A percentile compares a stretch with the other conserved stretches of the same genome.
phyloP scores from a whole-genome alignment of 2,113 vertebrate species.

The Numenius arquata region DNA sequence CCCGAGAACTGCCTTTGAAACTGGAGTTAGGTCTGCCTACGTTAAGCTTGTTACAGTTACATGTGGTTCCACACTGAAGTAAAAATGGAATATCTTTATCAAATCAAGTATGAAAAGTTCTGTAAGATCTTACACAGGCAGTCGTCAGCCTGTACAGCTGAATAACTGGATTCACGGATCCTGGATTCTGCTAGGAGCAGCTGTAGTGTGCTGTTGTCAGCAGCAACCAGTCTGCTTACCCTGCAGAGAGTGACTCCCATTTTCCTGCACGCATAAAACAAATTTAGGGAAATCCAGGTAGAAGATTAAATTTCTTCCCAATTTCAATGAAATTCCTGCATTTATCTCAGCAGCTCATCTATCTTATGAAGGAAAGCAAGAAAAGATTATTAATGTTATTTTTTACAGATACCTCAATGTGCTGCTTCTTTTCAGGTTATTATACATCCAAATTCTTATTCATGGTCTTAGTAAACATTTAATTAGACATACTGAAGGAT shows the following conservation, averaged over 20 bases:
- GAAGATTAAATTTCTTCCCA: not conserved
- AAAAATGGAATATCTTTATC: not conserved
- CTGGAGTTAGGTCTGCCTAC: not conserved
- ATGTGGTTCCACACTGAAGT: not conserved
- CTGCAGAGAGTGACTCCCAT: constrained; percentile 6
- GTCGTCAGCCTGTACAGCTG: not conserved
- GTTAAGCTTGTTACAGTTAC: not conserved
- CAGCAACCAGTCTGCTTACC: constrained; percentile 40
- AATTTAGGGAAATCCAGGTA: not conserved
- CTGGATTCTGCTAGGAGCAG: constrained; percentile 18
- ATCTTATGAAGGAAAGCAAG: not conserved
- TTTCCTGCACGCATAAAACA: not conserved
- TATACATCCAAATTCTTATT: not conserved
- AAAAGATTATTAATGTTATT: not conserved
- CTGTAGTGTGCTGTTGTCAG: constrained; percentile 45
- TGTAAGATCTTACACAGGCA: not conserved
- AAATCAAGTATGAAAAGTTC: not conserved
- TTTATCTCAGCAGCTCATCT: not conserved
- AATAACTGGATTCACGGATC: not conserved
- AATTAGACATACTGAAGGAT: not conserved
- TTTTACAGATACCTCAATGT: not conserved
- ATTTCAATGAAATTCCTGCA: not conserved
- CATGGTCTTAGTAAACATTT: constrained; percentile 9
- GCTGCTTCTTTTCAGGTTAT: not conserved
- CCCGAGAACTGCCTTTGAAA: not conserved